Evolutionary conservation across 2,888 invertebrate genomes (phyloP).

Genomic region (Nemotelus pantherinus): DNA sequence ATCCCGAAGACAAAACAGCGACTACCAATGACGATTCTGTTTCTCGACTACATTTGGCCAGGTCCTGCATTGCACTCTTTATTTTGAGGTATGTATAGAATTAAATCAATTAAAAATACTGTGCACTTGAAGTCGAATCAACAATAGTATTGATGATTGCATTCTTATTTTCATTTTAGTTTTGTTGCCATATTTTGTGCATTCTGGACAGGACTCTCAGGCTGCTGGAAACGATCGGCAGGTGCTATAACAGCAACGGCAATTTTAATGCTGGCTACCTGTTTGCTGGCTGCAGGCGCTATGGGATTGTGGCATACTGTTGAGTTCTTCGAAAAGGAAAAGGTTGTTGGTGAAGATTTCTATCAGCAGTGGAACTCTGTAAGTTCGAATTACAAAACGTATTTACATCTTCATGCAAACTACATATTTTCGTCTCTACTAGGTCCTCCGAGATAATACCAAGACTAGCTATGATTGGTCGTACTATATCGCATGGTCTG

Average conservation of each 20-base stretch:
- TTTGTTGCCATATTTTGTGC: conserved; percentile 92
- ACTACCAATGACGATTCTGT: conserved; percentile 74
- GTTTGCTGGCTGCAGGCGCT: conserved; percentile 88
- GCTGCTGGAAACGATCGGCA: conserved; percentile 95
- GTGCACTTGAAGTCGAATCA: neutral
- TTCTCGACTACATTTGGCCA: conserved; percentile 85
- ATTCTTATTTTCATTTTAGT: conserved; percentile 67
- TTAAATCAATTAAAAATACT: too few relatives aligned
- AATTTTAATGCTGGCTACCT: conserved; percentile 71
- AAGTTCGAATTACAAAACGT: conserved; percentile 56
- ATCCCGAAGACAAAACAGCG: conserved; percentile 58
- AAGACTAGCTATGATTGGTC: conserved; percentile 95
- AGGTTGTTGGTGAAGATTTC: conserved; percentile 90
- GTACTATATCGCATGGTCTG: conserved; percentile 96
- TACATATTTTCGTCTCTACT: conserved; percentile 55
- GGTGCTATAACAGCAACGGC: conserved; percentile 94
- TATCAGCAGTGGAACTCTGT: conserved; percentile 93
- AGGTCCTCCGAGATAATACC: conserved; percentile 88
- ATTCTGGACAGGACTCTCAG: conserved; percentile 95
- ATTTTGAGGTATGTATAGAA: conserved; percentile 73
- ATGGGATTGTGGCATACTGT: conserved; percentile 98
- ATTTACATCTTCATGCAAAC: neutral
- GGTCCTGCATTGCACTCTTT: conserved; percentile 93
- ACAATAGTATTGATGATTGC: conserved; percentile 79
- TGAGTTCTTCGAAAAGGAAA: conserved; percentile 94